Evolutionary conservation across 35 echinoderm and acorn worm genomes (phyloP), one percentile per base, ranked within the genome.

Genomic region (Heliocidaris tuberculata): DNA sequence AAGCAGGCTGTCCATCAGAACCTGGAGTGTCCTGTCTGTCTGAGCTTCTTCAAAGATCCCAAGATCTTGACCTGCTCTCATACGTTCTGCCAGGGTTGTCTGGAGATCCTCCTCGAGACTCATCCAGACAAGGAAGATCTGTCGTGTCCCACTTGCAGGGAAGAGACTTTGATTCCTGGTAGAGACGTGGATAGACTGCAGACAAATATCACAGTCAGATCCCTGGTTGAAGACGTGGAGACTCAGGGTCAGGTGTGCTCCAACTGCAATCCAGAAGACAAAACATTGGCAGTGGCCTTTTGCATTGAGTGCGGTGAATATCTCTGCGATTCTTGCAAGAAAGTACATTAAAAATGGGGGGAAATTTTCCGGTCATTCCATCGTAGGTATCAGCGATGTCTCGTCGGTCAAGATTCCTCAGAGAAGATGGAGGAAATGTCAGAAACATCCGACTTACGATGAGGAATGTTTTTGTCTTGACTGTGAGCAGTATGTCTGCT

Each of bases 1-100:
- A 56, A 9, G 52, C 52, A 56, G 52, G 52, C 7, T 56, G 7
- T 11, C 6, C 7, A 56, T 56, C 35, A 42, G 35, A 91, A 91
- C 48, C 31, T 49, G 31, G 31, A 91, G 89, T 91, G 89, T 91
- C 89, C 89, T 27, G 32, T 91, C 10, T 91, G 89, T 35, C 48
- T 47, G 21, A 91, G 32, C 9, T 47, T 15, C 48, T 91, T 91
- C 89, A 49, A 15, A 1, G 89, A 91, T 1, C 89, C 89, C 31
- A 91, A 49, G 48, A n/a, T 47, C 31, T 24, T 91, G 89, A 27
- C 89, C 89, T 91, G 89, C 89, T 47, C 89, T 2, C 89, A 91
- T 35, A 91, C 89, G 0, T 91, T 91, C 89, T 91, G 89, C 48
- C 7, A 47, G 15, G 89, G 48, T 48, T 91, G 89, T 91, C 89